Conservation (phyloP, 2,888 invertebrate species). For the Drosophila koepferae region DNA sequence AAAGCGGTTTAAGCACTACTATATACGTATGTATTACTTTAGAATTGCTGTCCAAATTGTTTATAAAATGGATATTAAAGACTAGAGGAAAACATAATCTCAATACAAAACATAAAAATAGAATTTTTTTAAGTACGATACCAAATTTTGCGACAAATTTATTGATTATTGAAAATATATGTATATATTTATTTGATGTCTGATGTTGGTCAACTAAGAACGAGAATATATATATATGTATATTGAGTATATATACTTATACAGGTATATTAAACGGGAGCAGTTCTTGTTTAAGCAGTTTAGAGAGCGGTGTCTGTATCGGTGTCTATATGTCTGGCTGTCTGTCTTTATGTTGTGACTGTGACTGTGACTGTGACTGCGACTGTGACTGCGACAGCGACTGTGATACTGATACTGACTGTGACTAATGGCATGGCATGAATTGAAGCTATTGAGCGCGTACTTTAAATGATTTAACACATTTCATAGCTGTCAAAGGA, state of each 20-base stretch:
- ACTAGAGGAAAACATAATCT: constrained; percentile 23
- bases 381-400: constrained; percentile 22
- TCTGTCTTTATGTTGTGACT: constrained; percentile 22
- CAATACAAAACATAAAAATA: constrained; percentile 34
- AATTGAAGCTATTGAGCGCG: constrained; percentile 32
- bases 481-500: constrained; percentile 10
- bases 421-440: constrained; percentile 52
- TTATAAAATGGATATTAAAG: constrained; percentile 20
- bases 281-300: constrained; percentile 30
- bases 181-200: constrained; percentile 17
- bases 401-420: constrained; percentile 25
- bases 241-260: constrained; percentile 21
- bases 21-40: constrained; percentile 27
- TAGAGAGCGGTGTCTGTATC: constrained; percentile 30
- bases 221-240: constrained; percentile 27
- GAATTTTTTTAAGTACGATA: constrained; percentile 31
- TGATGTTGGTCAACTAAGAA: constrained; percentile 17
- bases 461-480: constrained; percentile 31
- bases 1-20: constrained; percentile 46
- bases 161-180: constrained; percentile 28
- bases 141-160: constrained; percentile 40
- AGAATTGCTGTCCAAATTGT: constrained; percentile 39
- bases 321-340: constrained; percentile 14
- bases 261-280: constrained; percentile 36
- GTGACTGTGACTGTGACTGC: constrained; percentile 9